Evolutionary conservation across 2,888 invertebrate species (phyloP).

Genomic region (Xylota sylvarum): DNA sequence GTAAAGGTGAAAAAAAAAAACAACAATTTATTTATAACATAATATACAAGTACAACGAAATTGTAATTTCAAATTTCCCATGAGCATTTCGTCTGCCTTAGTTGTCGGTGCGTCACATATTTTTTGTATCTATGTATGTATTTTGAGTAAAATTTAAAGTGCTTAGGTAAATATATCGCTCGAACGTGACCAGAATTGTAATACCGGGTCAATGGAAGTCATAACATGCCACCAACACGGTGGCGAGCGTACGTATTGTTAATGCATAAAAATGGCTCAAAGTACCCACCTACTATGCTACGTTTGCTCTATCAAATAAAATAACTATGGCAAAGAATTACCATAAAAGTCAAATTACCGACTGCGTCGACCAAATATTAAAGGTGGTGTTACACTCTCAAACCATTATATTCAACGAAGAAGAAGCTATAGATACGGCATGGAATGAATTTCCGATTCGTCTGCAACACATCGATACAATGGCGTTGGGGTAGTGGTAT

Average conservation of each 20-base stretch:
- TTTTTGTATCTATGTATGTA: constrained; percentile 5
- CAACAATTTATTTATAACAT: constrained; percentile 63
- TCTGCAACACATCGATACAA: constrained; percentile 8
- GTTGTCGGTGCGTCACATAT: constrained; percentile 39
- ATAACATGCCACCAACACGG: constrained; percentile 65
- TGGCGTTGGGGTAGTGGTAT: constrained; percentile 23
- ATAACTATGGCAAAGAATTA: constrained; percentile 63
- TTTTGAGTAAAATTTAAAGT: constrained; percentile 69
- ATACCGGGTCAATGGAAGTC: constrained; percentile 74
- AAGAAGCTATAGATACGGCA: constrained; percentile 26
- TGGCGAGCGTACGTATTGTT: constrained; percentile 49
- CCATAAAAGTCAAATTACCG: constrained; percentile 72
- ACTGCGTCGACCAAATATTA: constrained; percentile 53
- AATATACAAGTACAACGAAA: constrained; percentile 65
- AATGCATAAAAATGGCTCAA: constrained; percentile 73
- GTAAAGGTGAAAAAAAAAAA: constrained; percentile 23
- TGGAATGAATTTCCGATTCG: constrained; percentile 47
- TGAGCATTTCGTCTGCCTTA: constrained; percentile 39
- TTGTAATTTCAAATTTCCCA: constrained; percentile 75
- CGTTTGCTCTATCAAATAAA: constrained; percentile 57
- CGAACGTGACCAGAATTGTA: constrained; percentile 73
- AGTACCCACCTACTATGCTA: constrained; percentile 62
- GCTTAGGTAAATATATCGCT: constrained; percentile 72
- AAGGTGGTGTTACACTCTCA: constrained; percentile 36
- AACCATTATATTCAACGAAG: constrained; percentile 30